Evolutionary conservation across 2,888 invertebrate genomes (phyloP).

Genomic region (Trachelus troglodyta): DNA sequence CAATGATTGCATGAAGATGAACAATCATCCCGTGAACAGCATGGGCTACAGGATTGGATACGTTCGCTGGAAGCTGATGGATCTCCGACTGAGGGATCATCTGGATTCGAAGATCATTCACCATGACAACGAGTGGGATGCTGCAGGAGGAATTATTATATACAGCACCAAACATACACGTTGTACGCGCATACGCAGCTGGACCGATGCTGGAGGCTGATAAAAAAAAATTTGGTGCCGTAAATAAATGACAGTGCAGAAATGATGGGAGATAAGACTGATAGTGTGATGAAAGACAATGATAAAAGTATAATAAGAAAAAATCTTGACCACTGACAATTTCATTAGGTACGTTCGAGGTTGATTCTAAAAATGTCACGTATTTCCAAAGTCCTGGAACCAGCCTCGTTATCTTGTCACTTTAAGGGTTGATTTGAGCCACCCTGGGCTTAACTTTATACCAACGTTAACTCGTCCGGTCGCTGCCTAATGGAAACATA

Average conservation of each 20-base stretch:
- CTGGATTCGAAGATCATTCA: neutral
- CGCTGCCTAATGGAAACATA: neutral
- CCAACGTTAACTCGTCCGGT: too few species aligned
- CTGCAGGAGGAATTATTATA: neutral
- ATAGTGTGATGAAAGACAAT: neutral
- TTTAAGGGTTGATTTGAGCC: neutral
- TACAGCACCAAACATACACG: neutral
- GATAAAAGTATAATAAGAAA: neutral
- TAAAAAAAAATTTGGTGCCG: neutral
- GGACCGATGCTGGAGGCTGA: neutral
- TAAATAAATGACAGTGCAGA: neutral
- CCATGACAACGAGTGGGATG: neutral
- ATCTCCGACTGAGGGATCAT: neutral
- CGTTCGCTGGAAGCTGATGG: neutral
- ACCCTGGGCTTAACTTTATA: neutral
- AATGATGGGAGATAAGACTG: neutral
- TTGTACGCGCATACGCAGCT: neutral
- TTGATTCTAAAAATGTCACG: neutral
- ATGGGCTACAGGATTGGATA: neutral
- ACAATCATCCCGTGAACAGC: neutral
- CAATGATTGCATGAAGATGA: neutral
- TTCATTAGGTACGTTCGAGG: neutral
- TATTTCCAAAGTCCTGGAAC: neutral
- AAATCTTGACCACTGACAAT: neutral
- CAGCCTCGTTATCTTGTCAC: neutral